Base-by-base conservation (phyloP, 2,797 vertebrate genomes). In the Amphiprion clarkii region DNA sequence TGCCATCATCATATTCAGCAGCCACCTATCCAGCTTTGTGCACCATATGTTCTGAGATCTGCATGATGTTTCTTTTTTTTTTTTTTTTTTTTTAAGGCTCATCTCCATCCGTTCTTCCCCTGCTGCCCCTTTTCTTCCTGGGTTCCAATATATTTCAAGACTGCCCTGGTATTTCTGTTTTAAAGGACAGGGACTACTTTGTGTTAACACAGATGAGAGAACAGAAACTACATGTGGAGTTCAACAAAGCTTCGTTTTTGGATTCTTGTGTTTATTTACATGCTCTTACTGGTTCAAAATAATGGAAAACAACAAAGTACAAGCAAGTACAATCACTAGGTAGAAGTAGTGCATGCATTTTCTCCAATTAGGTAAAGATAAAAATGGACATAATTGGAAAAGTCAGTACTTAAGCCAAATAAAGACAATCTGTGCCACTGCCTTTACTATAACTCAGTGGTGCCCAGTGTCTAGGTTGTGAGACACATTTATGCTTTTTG, bases 1-100 rank as follows among this genome's bases (percentile, higher is more conserved):
- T 80, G 29, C 77, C 69, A 76, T 87, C 81, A 88, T 79, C 86
- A 82, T 73, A 79, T 84, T 74, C 67, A 79, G 64, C 66, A 79
- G 67, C 81, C 80, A 86, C 75, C 82, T 81, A 67, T 75, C 78
- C 72, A 82, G 81, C 57, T 83, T 39, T 76, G 46, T 75, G 16
- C 54, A 68, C 56, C 78, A 82, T 82, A 82, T 80, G 76, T 77
- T 52, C 55, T 59, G 39, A 71, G 85, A 82, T 58, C 52, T 65
- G 48, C 54, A 51, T 74, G 44, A 6, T 51, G 9, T 9, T 36
- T 72, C 23, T 23, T 23, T 23, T 23, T 23, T 23, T 23, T 23
- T 23, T 23, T 23, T 23, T 23, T 23, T 23, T 46, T 67, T 72
- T 82, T 74, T 56, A 64, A 64, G 57, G 59, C 25, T 58, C 1